A percentile compares a stretch with the other conserved stretches of the same genome.
phyloP scores from a whole-genome alignment of 2,113 vertebrate genomes.

The Tricholaema leucomelas region DNA sequence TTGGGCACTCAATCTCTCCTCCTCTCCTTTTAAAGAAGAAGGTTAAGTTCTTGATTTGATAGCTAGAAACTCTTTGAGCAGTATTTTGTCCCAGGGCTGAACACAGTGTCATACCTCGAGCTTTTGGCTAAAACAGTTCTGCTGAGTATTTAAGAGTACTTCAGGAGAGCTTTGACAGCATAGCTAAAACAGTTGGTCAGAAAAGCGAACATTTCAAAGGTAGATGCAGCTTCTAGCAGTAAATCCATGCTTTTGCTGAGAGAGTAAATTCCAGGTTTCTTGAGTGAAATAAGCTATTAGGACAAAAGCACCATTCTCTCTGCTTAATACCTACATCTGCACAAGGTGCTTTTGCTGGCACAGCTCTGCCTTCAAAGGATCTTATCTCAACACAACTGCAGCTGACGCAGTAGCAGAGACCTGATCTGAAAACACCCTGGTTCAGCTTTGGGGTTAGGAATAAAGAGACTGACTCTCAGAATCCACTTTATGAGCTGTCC shows the following conservation, averaged over 20 bases:
- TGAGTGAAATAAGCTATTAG: neutral
- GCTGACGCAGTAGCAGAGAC: neutral
- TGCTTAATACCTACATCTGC: neutral
- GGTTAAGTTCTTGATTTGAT: neutral
- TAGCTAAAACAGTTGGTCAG: neutral
- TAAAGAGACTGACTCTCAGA: neutral
- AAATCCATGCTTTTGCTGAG: neutral
- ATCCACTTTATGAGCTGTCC: neutral
- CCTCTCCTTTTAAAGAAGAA: constrained; percentile 17
- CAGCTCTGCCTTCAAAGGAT: neutral
- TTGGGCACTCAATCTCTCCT: neutral
- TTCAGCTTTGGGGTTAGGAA: neutral
- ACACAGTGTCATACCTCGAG: neutral
- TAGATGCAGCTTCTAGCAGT: neutral
- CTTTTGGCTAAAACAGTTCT: neutral
- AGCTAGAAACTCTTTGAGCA: neutral
- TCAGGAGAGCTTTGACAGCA: neutral
- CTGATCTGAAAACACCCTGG: neutral
- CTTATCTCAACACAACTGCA: neutral
- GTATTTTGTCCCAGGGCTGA: neutral
- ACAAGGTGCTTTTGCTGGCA: neutral
- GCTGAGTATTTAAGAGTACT: neutral
- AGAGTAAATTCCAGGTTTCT: neutral
- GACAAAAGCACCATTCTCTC: rapidly evolving
- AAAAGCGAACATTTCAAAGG: neutral